Conservation (phyloP, 2,888 invertebrate species). For the Meiosimyza platycephala region DNA sequence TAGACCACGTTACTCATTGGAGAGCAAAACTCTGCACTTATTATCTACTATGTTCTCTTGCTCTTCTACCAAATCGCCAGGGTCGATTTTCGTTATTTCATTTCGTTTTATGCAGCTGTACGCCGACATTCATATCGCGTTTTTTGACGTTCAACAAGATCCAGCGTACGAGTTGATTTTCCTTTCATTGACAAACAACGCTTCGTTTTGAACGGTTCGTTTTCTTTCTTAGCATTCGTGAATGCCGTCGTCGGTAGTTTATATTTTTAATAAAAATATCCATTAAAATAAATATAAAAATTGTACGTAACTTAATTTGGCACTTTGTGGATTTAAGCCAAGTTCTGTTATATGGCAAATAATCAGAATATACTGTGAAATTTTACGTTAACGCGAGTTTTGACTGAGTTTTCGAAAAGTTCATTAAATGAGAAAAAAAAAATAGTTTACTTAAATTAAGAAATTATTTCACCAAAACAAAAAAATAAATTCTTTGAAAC, state of each 20-base stretch:
- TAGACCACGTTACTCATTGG: not conserved
- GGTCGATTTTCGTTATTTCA: not conserved
- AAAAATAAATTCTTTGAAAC: not conserved
- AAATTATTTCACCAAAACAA: not conserved
- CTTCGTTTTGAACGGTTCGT: conserved; percentile 63
- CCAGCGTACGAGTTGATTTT: conserved; percentile 64
- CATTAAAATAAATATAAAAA: not conserved
- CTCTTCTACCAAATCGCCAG: not conserved
- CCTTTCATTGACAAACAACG: conserved; percentile 65
- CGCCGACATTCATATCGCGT: conserved; percentile 26
- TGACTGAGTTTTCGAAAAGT: not conserved
- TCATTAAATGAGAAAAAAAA: not conserved
- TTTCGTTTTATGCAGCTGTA: no score
- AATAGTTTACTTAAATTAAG: not conserved
- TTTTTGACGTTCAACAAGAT: conserved; percentile 57
- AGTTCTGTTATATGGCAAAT: not conserved
- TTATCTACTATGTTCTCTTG: no score
- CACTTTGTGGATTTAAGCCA: not conserved
- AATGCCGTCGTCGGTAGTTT: conserved; percentile 35
- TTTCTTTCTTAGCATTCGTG: conserved; percentile 47
- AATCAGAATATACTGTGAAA: no score
- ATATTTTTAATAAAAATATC: not conserved
- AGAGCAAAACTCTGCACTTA: not conserved
- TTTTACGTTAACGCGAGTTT: not conserved
- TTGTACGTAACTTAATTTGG: not conserved